Conservation (phyloP, 2,113 vertebrate genomes). For the Conger conger region DNA sequence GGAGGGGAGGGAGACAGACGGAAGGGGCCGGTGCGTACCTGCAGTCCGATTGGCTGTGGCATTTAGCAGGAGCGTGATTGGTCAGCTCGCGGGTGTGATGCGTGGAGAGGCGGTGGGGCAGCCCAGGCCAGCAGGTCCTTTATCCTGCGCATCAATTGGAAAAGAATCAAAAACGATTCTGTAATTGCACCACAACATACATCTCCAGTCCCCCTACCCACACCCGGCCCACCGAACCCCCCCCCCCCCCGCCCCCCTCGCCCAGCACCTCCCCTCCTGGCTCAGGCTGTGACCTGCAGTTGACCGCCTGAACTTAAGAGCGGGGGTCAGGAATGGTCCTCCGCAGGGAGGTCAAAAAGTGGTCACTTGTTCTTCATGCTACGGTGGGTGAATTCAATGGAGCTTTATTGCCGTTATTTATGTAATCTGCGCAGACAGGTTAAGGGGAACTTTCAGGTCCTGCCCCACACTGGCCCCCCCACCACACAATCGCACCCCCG, state of each 20-base stretch:
- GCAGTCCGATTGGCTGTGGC: background rate
- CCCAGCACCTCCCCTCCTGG: slow-evolving; percentile 13
- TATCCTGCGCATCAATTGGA: slow-evolving; percentile 64
- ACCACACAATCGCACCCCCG: slow-evolving; percentile 57
- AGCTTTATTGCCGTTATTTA: slow-evolving; percentile 91
- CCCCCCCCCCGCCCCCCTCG: slow-evolving; percentile 36
- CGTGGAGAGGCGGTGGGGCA: slow-evolving; percentile 38
- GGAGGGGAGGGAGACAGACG: background rate
- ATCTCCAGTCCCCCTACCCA: slow-evolving; percentile 35
- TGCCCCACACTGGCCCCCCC: slow-evolving; percentile 54
- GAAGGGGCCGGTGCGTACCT: slow-evolving; percentile 12
- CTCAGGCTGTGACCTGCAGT: slow-evolving; percentile 81
- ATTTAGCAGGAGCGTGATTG: background rate
- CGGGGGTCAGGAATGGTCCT: slow-evolving; percentile 83
- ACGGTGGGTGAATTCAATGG: slow-evolving; percentile 71
- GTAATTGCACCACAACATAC: background rate
- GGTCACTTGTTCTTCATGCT: slow-evolving; percentile 77
- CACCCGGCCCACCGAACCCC: background rate
- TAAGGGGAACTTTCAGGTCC: slow-evolving; percentile 67
- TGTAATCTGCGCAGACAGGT: slow-evolving; percentile 82
- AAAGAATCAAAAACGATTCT: slow-evolving; percentile 58
- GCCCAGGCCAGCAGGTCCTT: slow-evolving; percentile 31
- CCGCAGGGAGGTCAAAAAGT: slow-evolving; percentile 87
- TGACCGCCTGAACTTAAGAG: slow-evolving; percentile 91
- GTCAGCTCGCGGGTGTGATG: slow-evolving; percentile 38